Evolutionary conservation across 2,888 invertebrate genomes (phyloP), one percentile per base, ranked within the genome.

Genomic region (Chymomyza fuscimana): DNA sequence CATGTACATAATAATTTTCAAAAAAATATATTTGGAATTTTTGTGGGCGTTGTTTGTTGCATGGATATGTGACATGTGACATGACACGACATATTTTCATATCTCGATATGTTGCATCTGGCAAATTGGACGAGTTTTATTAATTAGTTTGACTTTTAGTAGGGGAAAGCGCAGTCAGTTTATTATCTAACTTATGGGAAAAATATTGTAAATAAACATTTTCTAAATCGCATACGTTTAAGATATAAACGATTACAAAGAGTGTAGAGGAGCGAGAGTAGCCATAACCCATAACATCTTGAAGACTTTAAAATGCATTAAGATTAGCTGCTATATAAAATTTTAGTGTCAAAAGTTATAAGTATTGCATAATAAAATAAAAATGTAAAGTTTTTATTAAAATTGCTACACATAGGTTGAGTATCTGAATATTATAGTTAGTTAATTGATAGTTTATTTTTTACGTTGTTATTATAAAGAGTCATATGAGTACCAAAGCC

Each of bases 11-110:
- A 54, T 19, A 9, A 9, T 4, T 54, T 54, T 54, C 0, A 1
- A 19, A 9, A 32, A 32, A 32, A 7, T 7, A 32, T 1, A 7
- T 32, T 46, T 46, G 54, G 36, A 19, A 70, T 25, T 36, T 40
- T 58, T 59, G 87, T 82, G 74, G 79, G 82, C 70, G 80, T 71
- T 22, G 5, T 19, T 16, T 56, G 22, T 19, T 64, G 64, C 63
- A 32, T 56, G 73, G 56, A 73, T 72, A 22, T 46, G 50, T 12
- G 40, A 12, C 16, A 46, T 12, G 58, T 66, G 76, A 64, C 79
- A 82, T 73, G 74, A 83, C 73, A 67, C 32, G 29, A 46, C 46
- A 74, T 61, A 36, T 64, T 61, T 56, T 65, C 73, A 68, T 54
- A 61, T 61, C 59, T 32, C 54, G 59, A 56, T 32, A 64, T 52